A percentile compares a stretch with the other conserved stretches of the same genome.
These are phyloP conservation scores for Heliangelus exortis DNA, from an alignment of 2,797 vertebrate species.

Conservation along the genomic window DNA sequence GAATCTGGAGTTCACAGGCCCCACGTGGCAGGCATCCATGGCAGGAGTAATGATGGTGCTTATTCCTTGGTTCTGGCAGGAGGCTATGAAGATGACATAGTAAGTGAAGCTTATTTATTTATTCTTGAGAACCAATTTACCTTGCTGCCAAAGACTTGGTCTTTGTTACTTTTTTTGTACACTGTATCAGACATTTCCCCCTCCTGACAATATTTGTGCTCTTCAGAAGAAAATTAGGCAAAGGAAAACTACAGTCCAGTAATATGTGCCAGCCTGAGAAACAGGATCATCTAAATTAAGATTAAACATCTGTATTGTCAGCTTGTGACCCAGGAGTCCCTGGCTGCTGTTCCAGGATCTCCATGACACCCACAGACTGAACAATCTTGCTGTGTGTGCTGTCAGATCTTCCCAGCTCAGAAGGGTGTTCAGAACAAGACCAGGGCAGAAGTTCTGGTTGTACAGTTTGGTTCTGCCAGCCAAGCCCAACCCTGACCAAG, in stretches of 20 bases:
- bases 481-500: background rate
- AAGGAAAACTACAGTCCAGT: background rate
- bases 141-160: background rate
- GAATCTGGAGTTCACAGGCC: slow-evolving; percentile 95
- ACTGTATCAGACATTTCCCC: fast-evolving
- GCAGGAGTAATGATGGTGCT: slow-evolving; percentile 93
- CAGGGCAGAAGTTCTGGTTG: background rate
- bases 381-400: background rate
- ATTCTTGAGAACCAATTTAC: background rate
- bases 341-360: background rate
- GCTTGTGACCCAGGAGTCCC: background rate
- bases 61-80: slow-evolving; percentile 95
- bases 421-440: background rate
- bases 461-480: background rate
- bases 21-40: slow-evolving; percentile 96
- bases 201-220: fast-evolving
- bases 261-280: background rate
- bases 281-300: background rate
- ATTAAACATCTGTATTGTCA: background rate
- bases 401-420: background rate
- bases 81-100: slow-evolving; percentile 97
- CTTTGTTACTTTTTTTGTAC: background rate
- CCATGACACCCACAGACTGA: too few species aligned
- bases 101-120: slow-evolving; percentile 67
- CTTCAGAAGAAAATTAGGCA: background rate